Percentiles rank a stretch among this genome's conserved stretches.
These are phyloP conservation scores for Anadara kagoshimensis DNA, from an alignment of 1,140 invertebrate genomes.

Conservation along the genomic window DNA sequence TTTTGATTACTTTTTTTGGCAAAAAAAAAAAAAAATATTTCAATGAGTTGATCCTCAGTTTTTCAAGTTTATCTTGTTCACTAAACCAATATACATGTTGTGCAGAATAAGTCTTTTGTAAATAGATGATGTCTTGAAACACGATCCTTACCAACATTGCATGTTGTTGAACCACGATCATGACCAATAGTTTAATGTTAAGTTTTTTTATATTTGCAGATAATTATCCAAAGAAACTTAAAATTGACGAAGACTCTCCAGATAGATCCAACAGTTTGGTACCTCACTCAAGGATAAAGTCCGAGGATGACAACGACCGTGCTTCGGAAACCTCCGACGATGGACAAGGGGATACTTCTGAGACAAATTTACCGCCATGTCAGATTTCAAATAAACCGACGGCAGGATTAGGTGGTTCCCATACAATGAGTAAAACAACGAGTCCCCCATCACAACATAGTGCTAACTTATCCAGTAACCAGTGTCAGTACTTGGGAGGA, in stretches of 20 bases:
- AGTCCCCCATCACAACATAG: constrained; percentile 25
- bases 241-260: constrained; percentile 40
- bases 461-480: constrained; percentile 22
- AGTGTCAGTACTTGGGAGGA: constrained; percentile 38
- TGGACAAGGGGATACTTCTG: constrained; percentile 32
- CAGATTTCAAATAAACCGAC: constrained; percentile 31
- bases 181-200: not conserved
- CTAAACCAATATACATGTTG: too few relatives aligned
- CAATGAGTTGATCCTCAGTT: too few relatives aligned
- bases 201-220: constrained; percentile 10
- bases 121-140: too few relatives aligned
- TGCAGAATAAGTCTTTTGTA: too few relatives aligned
- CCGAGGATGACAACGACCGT: constrained; percentile 48
- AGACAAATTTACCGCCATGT: constrained; percentile 46
- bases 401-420: constrained; percentile 17
- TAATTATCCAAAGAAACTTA: constrained; percentile 48
- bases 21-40: too few relatives aligned
- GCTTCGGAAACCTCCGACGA: constrained; percentile 42
- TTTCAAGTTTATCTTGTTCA: too few relatives aligned
- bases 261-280: constrained; percentile 9
- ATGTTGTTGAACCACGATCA: too few relatives aligned
- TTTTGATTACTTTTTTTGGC: too few relatives aligned
- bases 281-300: constrained; percentile 26
- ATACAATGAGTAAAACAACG: constrained; percentile 33
- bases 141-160: too few relatives aligned